A percentile compares a stretch with the other conserved stretches of the same genome.
phyloP scores from a whole-genome alignment of 2,888 invertebrate genomes.

The Lasioglossum villosulum region DNA sequence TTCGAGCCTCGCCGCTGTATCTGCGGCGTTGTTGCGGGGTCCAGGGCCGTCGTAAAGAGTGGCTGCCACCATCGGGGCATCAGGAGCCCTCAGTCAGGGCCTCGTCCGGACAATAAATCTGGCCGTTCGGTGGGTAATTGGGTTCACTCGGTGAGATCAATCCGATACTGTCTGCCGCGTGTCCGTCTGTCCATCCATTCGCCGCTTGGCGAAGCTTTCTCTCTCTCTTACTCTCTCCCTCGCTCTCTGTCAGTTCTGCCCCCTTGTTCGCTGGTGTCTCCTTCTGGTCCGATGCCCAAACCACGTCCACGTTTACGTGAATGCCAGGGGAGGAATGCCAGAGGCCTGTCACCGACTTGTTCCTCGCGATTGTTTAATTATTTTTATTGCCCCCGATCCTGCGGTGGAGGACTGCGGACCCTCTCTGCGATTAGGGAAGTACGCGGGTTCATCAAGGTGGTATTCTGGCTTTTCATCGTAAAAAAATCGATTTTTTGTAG shows the following conservation, averaged over 20 bases:
- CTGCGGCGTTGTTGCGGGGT: conserved; percentile 65
- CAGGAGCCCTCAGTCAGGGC: conserved; percentile 79
- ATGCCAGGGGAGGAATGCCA: conserved; percentile 51
- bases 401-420: not conserved
- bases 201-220: conserved; percentile 68
- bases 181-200: conserved; percentile 81
- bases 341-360: conserved; percentile 49
- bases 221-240: conserved; percentile 24
- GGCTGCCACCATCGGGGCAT: conserved; percentile 80
- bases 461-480: not conserved
- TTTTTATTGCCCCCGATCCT: conserved; percentile 65
- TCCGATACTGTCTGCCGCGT: conserved; percentile 84
- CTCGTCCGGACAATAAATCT: conserved; percentile 83
- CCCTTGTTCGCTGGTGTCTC: conserved; percentile 17
- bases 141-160: conserved; percentile 84
- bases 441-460: not conserved
- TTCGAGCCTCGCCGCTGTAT: conserved; percentile 63
- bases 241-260: conserved; percentile 19
- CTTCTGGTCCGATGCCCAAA: conserved; percentile 37
- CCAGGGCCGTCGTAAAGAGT: conserved; percentile 76
- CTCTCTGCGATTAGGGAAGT: conserved; percentile 32
- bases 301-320: conserved; percentile 55
- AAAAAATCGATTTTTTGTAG: not conserved
- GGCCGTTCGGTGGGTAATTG: conserved; percentile 83
- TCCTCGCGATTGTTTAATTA: conserved; percentile 63